A percentile compares a stretch with the other conserved stretches of the same genome.
phyloP scores from a whole-genome alignment of 2,888 invertebrate species.

The Vesta saturnalis region DNA sequence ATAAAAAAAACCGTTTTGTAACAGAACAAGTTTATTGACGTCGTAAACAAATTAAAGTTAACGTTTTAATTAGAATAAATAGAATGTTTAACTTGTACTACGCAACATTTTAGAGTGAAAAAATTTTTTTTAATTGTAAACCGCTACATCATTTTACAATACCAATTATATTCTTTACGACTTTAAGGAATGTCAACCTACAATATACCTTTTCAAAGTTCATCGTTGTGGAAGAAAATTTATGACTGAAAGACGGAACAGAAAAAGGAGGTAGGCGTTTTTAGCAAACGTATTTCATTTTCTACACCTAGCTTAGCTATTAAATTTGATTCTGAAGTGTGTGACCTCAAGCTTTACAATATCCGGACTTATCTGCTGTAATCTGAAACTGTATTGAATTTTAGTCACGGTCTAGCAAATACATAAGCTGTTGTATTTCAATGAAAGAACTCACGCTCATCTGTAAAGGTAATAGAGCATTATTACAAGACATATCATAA shows the following conservation, averaged over 20 bases:
- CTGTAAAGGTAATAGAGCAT: too few relatives aligned
- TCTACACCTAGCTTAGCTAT: slow-evolving; percentile 41
- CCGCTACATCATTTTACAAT: slow-evolving; percentile 14
- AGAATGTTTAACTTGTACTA: too few relatives aligned
- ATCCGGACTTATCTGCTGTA: slow-evolving; percentile 39
- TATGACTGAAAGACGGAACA: slow-evolving; percentile 22
- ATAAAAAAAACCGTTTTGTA: too few relatives aligned
- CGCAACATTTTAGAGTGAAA: too few relatives aligned
- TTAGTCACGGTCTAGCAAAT: slow-evolving; percentile 41
- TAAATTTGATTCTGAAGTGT: slow-evolving; percentile 45
- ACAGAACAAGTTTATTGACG: too few relatives aligned
- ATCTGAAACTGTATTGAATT: slow-evolving; percentile 38
- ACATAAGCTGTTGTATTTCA: slow-evolving; percentile 43
- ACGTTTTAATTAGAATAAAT: too few relatives aligned
- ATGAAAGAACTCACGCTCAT: too few relatives aligned
- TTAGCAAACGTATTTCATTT: slow-evolving; percentile 45
- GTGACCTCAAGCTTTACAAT: slow-evolving; percentile 43
- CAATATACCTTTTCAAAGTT: slow-evolving; percentile 22
- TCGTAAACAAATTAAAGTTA: too few relatives aligned
- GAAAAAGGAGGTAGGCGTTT: slow-evolving; percentile 22
- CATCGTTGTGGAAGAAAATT: slow-evolving; percentile 31
- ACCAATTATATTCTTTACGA: slow-evolving; percentile 24
- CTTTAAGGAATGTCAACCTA: slow-evolving; percentile 18
- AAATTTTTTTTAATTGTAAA: too few relatives aligned
- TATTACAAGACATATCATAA: too few relatives aligned